Evolutionary conservation across 35 echinoderm and acorn worm species (phyloP), one percentile per base, ranked within the genome.

Genomic region (Patiria miniata): DNA sequence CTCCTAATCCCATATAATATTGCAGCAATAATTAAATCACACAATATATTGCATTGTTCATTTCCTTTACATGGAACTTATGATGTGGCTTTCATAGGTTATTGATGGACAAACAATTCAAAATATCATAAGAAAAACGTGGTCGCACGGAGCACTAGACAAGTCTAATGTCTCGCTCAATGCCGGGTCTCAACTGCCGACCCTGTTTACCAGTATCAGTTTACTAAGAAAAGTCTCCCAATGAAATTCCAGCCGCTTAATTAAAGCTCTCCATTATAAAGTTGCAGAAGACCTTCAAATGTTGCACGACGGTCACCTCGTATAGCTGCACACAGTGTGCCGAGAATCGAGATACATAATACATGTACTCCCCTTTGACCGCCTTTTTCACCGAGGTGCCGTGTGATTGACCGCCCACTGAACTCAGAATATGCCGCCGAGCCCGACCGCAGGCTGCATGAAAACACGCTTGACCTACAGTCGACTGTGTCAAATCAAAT

Each of bases 221-320:
- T 73, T 73, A 73, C 65, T 73, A 73, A 73, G 65, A 73, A 73
- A 73, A 73, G 65, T 73, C 29, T 32, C 65, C 65, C 2, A 73
- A 73, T 73, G 65, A 34, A 30, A 73, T 30, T 73, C 10, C 34
- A 73, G 65, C 65, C 65, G 65, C 65, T 73, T 73, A 73, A 73
- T 73, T 73, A 73, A 73, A 36, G 19, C 65, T 23, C 65, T 73
- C 34, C 65, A 73, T 73, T 26, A 73, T 73, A 73, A 26, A 73
- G 19, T 30, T 15, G 1, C 34, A 28, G 65, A 26, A 60, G 28
- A n/a, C 28, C 19, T 60, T 7, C 7, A 60, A 60, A 21, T n/a
- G 57, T 18, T n/a, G 57, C 54, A n/a, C n/a, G n/a, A n/a, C n/a
- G 42, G 42, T 47, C 42, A 47, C 4, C 42, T 12, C n/a, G n/a